phyloP scores from a whole-genome alignment of 2,797 vertebrate genomes.

The Micrastur ruficollis region DNA sequence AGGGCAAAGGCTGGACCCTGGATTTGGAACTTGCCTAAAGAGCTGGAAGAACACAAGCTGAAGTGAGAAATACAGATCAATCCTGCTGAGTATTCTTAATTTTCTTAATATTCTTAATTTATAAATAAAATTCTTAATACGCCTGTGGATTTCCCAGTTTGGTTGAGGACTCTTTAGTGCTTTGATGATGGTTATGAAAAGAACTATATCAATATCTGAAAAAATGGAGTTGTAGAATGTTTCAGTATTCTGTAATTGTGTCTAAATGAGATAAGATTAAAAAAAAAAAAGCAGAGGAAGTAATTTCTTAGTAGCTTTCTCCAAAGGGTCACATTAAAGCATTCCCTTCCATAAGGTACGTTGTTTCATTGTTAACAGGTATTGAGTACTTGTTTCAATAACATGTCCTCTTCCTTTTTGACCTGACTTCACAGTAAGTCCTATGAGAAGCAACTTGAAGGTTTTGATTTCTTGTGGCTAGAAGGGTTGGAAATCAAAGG shows the following conservation, averaged over 20 bases:
- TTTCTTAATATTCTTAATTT: neutral
- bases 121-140: too few relatives aligned
- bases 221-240: neutral
- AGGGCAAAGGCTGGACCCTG: neutral
- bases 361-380: neutral
- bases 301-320: neutral
- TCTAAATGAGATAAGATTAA: neutral
- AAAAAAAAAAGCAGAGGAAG: neutral
- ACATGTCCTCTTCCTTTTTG: neutral
- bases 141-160: neutral
- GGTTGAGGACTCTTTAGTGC: neutral
- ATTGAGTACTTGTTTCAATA: neutral
- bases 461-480: neutral
- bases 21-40: neutral
- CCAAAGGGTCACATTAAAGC: neutral
- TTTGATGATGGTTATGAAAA: neutral
- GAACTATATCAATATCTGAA: neutral
- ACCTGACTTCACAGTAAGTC: neutral
- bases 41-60: neutral
- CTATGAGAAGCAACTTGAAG: neutral
- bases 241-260: neutral
- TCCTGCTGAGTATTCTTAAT: neutral
- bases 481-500: neutral
- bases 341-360: neutral
- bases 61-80: neutral